Base-by-base conservation (phyloP, 2,797 vertebrate species). In the Onychomys torridus region DNA sequence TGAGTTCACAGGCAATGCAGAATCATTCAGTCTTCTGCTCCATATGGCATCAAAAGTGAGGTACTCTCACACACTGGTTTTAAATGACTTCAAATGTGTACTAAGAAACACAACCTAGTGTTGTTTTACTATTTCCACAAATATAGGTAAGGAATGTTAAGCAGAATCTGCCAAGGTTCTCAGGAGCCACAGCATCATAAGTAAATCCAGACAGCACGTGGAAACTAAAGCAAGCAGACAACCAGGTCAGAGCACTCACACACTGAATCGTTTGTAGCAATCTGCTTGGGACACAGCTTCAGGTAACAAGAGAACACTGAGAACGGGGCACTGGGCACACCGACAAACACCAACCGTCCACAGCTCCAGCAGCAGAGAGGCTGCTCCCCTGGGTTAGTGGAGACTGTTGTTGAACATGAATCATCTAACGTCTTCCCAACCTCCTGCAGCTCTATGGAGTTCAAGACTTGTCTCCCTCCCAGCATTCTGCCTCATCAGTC, bases 131-230 rank as follows among this genome's bases (percentile, higher is more conserved):
- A 29, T 65, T 97, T 92, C 69, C 77, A 79, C 14, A 88, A 71
- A 63, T 43, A 32, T 25, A 43, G 96, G 57, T 0, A 81, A 57
- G 21, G 14, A 57, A 23, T 73, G 10, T 59, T 52, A 90, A 81
- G 63, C 43, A 67, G 29, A 77, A 79, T 83, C 77, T 95, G 73
- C 57, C 89, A 84, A 75, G 92, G 34, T 71, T 92, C 67, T 0
- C 90, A 75, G 43, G 87, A 23, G 9, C n/a, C 67, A 94, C 84
- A 55, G 4, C 12, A 52, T 6, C 79, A 0, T 2, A 1, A 89
- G 5, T 63, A 83, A 94, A 95, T 89, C 82, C 97, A 91, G 87
- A 91, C 46, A 96, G 96, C 95, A 85, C 65, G 92, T 37, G 93
- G 95, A 69, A 84, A 37, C 78, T 92, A 96, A 95, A 93, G 78